phyloP scores from a whole-genome alignment of 2,797 vertebrate species.

The Limnodromus scolopaceus region DNA sequence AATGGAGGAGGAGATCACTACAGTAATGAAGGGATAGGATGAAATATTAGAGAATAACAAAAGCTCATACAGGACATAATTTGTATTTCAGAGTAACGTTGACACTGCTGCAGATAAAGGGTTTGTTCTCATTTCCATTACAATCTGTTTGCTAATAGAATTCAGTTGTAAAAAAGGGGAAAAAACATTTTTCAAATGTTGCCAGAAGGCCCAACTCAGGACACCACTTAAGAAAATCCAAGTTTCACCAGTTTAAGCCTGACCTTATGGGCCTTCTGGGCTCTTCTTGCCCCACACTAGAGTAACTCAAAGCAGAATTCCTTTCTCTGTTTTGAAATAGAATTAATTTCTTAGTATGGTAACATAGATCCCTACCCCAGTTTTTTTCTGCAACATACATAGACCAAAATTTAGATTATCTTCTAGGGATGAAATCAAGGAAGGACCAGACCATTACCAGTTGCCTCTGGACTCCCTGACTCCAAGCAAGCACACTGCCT shows the following conservation, averaged over 20 bases:
- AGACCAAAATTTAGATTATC: not conserved
- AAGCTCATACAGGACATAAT: not conserved
- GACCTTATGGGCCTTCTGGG: not conserved
- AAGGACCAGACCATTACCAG: not conserved
- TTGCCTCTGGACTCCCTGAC: not conserved
- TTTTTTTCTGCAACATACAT: not conserved
- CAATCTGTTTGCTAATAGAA: not conserved
- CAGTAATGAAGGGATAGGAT: not conserved
- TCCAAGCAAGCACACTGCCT: not conserved
- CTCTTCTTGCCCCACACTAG: not conserved
- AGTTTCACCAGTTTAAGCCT: not conserved
- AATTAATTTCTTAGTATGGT: not conserved
- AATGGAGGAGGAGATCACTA: not conserved
- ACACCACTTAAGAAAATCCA: not conserved
- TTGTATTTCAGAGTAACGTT: not conserved
- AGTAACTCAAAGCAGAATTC: not conserved
- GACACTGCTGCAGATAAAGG: not conserved
- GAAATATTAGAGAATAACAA: not conserved
- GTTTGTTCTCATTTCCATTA: constrained; percentile 3
- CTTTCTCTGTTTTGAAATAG: not conserved
- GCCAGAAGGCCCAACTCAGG: not conserved
- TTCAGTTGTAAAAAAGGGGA: not conserved
- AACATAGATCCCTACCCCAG: not conserved
- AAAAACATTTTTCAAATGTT: not conserved
- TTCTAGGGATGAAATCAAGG: not conserved